Conservation (phyloP, 2,888 invertebrate species). For the Caradrina kadenii region DNA sequence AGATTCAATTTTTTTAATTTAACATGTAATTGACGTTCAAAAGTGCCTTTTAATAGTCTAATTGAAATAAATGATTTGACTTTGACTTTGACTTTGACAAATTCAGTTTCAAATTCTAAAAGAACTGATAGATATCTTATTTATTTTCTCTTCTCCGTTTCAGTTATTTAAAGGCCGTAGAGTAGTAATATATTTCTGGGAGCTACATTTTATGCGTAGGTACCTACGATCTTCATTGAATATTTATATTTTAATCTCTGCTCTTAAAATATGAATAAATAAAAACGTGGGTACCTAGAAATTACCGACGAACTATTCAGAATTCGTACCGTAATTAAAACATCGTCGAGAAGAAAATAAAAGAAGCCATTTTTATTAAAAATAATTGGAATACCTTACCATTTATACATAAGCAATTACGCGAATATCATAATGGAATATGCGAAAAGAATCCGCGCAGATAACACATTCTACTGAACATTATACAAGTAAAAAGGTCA, state of each 20-base stretch:
- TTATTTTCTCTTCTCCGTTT: conserved; percentile 28
- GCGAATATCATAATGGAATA: conserved; percentile 53
- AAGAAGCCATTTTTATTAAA: conserved; percentile 38
- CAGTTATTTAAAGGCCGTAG: conserved; percentile 12
- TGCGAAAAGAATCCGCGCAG: conserved; percentile 47
- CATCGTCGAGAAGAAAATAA: conserved; percentile 21
- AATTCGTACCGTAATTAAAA: conserved; percentile 33
- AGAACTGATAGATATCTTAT: conserved; percentile 48
- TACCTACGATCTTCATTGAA: conserved; percentile 30
- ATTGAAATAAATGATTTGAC: too few species aligned
- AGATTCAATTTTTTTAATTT: too few species aligned
- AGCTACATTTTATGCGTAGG: conserved; percentile 19
- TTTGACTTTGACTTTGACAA: too few species aligned
- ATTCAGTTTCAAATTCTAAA: conserved; percentile 35
- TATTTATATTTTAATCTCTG: conserved; percentile 50
- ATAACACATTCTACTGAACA: conserved; percentile 59
- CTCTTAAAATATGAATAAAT: conserved; percentile 28
- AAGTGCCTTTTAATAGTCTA: too few species aligned
- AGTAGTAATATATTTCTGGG: conserved; percentile 19
- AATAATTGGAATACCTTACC: conserved; percentile 51
- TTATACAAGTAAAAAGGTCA: conserved; percentile 65
- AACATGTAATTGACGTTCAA: too few species aligned
- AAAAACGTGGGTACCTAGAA: conserved; percentile 8
- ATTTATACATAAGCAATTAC: conserved; percentile 55
- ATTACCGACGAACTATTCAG: conserved; percentile 23